These are phyloP conservation scores for Schizopygopsis pylzovi DNA, from an alignment of 2,797 vertebrate genomes.

Conservation along the genomic window DNA sequence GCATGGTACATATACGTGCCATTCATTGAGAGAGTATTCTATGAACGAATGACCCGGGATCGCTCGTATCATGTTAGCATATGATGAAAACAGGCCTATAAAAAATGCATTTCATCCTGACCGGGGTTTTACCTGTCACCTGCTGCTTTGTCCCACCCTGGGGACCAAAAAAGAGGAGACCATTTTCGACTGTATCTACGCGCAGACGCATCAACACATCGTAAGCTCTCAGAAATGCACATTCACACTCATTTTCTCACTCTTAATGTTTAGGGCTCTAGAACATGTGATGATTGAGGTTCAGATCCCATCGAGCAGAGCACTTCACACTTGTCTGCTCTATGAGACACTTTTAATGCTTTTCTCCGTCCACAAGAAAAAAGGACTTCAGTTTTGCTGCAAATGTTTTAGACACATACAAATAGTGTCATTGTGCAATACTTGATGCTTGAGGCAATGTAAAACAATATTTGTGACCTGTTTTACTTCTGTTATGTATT, in stretches of 20 bases:
- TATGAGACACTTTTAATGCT: slow-evolving; percentile 14
- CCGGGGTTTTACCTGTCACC: slow-evolving; percentile 59
- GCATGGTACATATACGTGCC: too few species aligned
- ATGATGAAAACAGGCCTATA: slow-evolving; percentile 62
- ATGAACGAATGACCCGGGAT: too few species aligned
- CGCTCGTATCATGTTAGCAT: too few species aligned
- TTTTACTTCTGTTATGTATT: neutral
- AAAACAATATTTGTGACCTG: neutral
- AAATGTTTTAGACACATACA: neutral
- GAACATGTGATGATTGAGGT: slow-evolving; percentile 11
- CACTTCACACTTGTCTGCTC: slow-evolving; percentile 41
- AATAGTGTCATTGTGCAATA: neutral
- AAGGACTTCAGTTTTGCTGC: neutral
- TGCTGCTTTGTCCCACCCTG: slow-evolving; percentile 25
- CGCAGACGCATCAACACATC: slow-evolving; percentile 51
- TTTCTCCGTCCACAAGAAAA: neutral
- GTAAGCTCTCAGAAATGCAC: slow-evolving; percentile 13
- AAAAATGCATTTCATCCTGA: slow-evolving; percentile 67
- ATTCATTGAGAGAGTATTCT: too few species aligned
- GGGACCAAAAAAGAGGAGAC: slow-evolving; percentile 29
- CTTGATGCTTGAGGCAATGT: neutral
- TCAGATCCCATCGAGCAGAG: neutral
- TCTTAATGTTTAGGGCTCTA: slow-evolving; percentile 32
- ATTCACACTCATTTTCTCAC: slow-evolving; percentile 48
- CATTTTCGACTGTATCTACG: slow-evolving; percentile 19